Percentiles rank a stretch among this genome's conserved stretches.
phyloP scores from a whole-genome alignment of 1,140 invertebrate species.

The Leptinotarsa lineolata region DNA sequence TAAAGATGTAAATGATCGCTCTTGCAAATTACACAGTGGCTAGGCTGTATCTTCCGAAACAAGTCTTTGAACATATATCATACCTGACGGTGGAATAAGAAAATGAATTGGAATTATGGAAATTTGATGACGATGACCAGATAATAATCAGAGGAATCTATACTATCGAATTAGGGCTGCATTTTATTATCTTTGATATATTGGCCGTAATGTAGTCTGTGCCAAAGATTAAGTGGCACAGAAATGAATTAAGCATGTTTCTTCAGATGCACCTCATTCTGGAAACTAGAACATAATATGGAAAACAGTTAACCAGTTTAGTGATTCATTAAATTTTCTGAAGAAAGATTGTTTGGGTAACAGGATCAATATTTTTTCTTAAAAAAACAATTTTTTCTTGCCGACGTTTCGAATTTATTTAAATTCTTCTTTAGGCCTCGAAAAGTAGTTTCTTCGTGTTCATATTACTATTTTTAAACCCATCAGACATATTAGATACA shows the following conservation, averaged over 20 bases:
- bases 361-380: too few relatives aligned
- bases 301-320: too few relatives aligned
- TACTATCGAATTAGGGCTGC: conserved; percentile 7
- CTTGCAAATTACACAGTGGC: conserved; percentile 29
- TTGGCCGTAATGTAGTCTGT: neutral
- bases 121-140: conserved; percentile 17
- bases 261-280: neutral
- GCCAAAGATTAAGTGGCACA: neutral
- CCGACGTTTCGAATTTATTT: too few relatives aligned
- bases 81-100: conserved; percentile 18
- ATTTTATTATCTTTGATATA: conserved; percentile 11
- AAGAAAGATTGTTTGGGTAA: too few relatives aligned
- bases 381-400: too few relatives aligned
- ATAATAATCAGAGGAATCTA: conserved; percentile 6
- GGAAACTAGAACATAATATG: too few relatives aligned
- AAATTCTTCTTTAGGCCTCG: too few relatives aligned
- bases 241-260: neutral
- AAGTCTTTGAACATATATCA: conserved; percentile 23
- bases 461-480: too few relatives aligned
- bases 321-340: too few relatives aligned
- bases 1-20: conserved; percentile 29
- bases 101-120: conserved; percentile 28
- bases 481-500: too few relatives aligned
- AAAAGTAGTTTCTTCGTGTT: too few relatives aligned
- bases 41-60: conserved; percentile 16